Percentiles rank a stretch among this genome's conserved stretches.
Conservation (phyloP, 2,888 invertebrate genomes). For the Branchipolynoe longqiensis region DNA sequence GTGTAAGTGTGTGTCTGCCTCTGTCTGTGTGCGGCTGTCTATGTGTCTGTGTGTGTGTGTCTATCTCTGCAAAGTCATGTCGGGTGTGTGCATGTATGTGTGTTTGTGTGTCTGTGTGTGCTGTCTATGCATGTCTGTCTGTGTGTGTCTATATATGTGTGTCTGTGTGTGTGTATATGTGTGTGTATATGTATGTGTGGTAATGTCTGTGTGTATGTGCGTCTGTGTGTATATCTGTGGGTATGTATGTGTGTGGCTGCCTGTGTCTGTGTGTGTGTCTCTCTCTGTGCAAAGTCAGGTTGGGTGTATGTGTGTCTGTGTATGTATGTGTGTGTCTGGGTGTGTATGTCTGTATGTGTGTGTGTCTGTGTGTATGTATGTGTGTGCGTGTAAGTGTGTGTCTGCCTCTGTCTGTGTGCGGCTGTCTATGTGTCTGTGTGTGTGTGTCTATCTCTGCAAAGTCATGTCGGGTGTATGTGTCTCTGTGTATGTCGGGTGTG, state of each 20-base stretch:
- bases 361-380: background rate
- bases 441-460: background rate
- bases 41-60: background rate
- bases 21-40: constrained; percentile 4
- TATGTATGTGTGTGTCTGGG: background rate
- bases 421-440: background rate
- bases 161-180: background rate
- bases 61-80: too few relatives aligned
- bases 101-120: background rate
- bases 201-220: background rate
- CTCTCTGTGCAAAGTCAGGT: background rate
- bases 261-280: constrained; percentile 6
- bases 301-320: background rate
- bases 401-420: background rate
- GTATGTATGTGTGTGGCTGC: too few relatives aligned
- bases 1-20: too few relatives aligned
- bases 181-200: background rate
- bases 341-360: background rate
- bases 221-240: too few relatives aligned
- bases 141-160: background rate
- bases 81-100: background rate
- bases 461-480: background rate
- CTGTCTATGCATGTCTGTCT: background rate
- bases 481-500: background rate
- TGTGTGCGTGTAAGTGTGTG: too few relatives aligned